Conservation (phyloP, 2,888 invertebrate species). For the Camptogramma bilineatum region DNA sequence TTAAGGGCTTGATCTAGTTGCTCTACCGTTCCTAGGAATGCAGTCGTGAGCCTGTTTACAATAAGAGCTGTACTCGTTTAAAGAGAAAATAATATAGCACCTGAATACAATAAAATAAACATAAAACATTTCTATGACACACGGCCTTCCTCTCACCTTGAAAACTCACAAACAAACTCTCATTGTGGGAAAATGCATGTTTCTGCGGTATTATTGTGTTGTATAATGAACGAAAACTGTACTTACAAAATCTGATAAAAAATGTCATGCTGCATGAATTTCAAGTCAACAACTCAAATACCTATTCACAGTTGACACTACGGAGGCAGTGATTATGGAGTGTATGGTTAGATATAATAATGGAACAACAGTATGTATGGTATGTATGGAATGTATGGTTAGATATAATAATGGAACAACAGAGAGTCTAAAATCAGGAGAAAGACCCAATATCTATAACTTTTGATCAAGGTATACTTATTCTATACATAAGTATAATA, state of each 20-base stretch:
- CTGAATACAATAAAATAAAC: constrained; percentile 11
- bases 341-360: background rate
- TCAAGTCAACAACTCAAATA: background rate
- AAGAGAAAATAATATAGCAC: background rate
- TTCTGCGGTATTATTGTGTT: constrained; percentile 10
- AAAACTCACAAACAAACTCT: constrained; percentile 21
- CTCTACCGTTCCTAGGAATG: background rate
- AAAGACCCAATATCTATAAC: too few relatives aligned
- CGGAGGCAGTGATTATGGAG: background rate
- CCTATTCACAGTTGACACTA: background rate
- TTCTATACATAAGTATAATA: too few relatives aligned
- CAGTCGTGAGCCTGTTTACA: background rate
- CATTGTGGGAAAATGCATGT: constrained; percentile 29
- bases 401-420: background rate
- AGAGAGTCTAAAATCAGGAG: too few relatives aligned
- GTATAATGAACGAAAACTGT: background rate
- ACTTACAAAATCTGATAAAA: background rate
- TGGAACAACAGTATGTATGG: too few relatives aligned
- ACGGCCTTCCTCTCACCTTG: constrained; percentile 29
- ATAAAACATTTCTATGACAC: constrained; percentile 25
- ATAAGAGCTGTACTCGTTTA: background rate
- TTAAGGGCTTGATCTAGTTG: background rate
- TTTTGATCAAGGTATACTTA: too few relatives aligned
- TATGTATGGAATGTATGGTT: background rate
- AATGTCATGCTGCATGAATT: background rate